Evolutionary conservation across 1,140 invertebrate species (phyloP).

Genomic region (Latrodectus geometricus): DNA sequence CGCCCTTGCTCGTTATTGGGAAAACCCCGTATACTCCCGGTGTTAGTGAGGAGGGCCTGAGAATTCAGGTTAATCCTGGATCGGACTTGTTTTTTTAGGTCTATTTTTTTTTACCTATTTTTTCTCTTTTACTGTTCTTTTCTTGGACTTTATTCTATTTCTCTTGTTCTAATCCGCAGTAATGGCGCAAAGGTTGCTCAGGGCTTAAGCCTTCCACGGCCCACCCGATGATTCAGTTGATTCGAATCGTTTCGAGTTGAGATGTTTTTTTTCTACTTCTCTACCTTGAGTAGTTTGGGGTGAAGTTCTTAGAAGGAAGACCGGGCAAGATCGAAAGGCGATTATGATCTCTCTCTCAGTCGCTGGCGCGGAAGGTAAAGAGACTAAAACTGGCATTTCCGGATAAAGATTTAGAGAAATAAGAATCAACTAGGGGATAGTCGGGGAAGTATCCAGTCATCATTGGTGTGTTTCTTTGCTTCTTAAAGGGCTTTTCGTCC

Average conservation of each 20-base stretch:
- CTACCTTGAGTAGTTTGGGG: slow-evolving; percentile 4
- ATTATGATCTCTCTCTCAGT: slow-evolving; percentile 49
- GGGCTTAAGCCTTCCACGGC: slow-evolving; percentile 32
- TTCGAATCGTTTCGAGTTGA: slow-evolving; percentile 38
- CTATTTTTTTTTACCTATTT: neutral
- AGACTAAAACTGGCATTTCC: slow-evolving; percentile 26
- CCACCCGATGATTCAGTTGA: slow-evolving; percentile 32
- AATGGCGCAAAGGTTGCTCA: slow-evolving; percentile 45
- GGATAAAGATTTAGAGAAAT: neutral
- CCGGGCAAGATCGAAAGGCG: slow-evolving; percentile 42
- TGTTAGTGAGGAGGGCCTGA: slow-evolving; percentile 1
- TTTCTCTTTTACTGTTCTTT: neutral
- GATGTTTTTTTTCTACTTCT: slow-evolving; percentile 4
- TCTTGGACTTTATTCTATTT: slow-evolving; percentile 31
- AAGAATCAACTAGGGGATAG: neutral
- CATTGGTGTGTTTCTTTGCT: no score
- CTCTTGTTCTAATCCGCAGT: slow-evolving; percentile 36
- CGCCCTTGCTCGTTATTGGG: slow-evolving; percentile 40
- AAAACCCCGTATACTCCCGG: slow-evolving; percentile 25
- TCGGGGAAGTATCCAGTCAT: no score
- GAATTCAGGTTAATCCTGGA: slow-evolving; percentile 47
- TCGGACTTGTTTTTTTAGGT: slow-evolving; percentile 33
- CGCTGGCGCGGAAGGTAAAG: slow-evolving; percentile 22
- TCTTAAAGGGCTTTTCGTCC: no score
- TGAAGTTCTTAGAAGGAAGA: slow-evolving; percentile 7